These are phyloP conservation scores for Pygoscelis antarcticus DNA, from an alignment of 2,113 vertebrate genomes.

Conservation along the genomic window DNA sequence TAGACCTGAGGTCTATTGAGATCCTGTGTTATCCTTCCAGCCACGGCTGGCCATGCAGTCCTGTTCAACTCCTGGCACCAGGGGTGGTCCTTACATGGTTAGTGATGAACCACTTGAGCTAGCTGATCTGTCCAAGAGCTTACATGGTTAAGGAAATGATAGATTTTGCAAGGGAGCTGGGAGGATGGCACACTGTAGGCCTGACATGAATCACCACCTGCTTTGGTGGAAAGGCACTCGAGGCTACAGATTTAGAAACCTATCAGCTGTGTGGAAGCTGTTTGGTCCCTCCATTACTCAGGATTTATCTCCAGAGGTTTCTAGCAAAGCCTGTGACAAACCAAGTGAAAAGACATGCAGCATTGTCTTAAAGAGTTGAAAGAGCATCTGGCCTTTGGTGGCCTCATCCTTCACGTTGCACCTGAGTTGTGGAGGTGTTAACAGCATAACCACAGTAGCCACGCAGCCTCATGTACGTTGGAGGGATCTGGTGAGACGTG, in stretches of 20 bases:
- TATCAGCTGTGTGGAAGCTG: not conserved
- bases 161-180: not conserved
- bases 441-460: not conserved
- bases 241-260: not conserved
- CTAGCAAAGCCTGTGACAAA: not conserved
- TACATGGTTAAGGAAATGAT: not conserved
- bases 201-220: not conserved
- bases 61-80: not conserved
- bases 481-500: not conserved
- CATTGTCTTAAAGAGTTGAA: not conserved
- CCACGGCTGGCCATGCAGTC: not conserved
- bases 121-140: not conserved
- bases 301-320: not conserved
- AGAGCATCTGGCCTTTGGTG: not conserved
- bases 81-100: not conserved
- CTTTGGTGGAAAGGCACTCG: not conserved
- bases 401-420: not conserved
- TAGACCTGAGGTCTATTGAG: not conserved
- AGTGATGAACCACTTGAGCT: not conserved
- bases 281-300: not conserved
- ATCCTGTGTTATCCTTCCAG: not conserved
- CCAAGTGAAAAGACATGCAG: not conserved
- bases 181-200: not conserved
- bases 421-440: not conserved
- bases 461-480: fast-evolving